Conservation (phyloP, 2,888 invertebrate genomes). For the Coronaproctus castanopsis region DNA sequence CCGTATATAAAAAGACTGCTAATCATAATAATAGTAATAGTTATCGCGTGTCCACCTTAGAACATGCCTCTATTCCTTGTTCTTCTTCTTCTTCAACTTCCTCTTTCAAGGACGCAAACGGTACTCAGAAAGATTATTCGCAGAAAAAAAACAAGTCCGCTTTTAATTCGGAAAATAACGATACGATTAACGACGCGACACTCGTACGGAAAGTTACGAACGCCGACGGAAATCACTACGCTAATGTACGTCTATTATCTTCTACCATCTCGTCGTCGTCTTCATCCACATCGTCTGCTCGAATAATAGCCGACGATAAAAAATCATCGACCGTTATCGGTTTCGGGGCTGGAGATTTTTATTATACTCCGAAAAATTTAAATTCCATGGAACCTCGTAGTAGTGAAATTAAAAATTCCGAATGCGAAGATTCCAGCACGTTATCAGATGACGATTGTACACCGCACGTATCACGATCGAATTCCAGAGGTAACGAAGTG, state of each 20-base stretch:
- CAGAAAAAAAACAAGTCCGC: background rate
- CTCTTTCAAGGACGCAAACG: no score
- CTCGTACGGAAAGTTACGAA: background rate
- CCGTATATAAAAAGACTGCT: background rate
- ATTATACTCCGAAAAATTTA: slow-evolving; percentile 11
- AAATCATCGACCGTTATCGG: slow-evolving; percentile 12
- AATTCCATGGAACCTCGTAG: background rate
- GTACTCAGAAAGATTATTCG: background rate
- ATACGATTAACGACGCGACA: background rate
- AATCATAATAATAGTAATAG: background rate
- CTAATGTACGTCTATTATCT: no score
- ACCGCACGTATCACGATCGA: slow-evolving; percentile 29
- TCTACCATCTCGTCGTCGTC: slow-evolving; percentile 6
- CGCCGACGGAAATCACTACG: background rate
- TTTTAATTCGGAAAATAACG: background rate
- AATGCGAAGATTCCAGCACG: slow-evolving; percentile 28
- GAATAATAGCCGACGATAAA: slow-evolving; percentile 10
- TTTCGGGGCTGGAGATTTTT: slow-evolving; percentile 16
- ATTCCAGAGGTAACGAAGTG: slow-evolving; percentile 29
- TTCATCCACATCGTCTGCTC: slow-evolving; percentile 8
- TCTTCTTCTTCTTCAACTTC: background rate
- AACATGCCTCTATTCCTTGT: background rate
- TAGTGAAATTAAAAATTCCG: slow-evolving; percentile 14
- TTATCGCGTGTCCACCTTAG: background rate
- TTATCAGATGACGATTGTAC: slow-evolving; percentile 30